These are phyloP conservation scores for Cydia amplana DNA, from an alignment of 1,140 invertebrate genomes.

Conservation along the genomic window DNA sequence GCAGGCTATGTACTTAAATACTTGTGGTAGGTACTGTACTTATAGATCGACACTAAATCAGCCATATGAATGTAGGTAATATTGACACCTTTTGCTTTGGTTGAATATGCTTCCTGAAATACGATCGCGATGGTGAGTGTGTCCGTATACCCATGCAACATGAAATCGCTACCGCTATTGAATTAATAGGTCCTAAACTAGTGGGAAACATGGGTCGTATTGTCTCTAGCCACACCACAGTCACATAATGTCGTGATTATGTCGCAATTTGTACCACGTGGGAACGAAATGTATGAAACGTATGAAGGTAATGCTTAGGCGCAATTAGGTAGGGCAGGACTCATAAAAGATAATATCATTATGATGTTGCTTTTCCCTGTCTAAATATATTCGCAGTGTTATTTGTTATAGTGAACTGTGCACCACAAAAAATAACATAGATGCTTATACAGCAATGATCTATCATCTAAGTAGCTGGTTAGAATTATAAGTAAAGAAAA, in stretches of 20 bases:
- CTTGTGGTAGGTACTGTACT: no score
- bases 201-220: conserved; percentile 14
- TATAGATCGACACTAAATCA: no score
- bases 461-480: not conserved
- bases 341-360: conserved; percentile 22
- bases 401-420: not conserved
- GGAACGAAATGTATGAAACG: conserved; percentile 22
- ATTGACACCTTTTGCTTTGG: no score
- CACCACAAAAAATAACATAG: not conserved
- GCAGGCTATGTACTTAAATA: no score
- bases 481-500: not conserved
- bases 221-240: conserved; percentile 17
- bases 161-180: conserved; percentile 6
- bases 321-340: conserved; percentile 12
- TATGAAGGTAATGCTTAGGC: not conserved
- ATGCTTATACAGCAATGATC: not conserved
- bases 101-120: no score
- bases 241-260: conserved; percentile 28
- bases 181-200: conserved; percentile 9
- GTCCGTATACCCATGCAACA: not conserved
- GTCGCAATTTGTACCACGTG: conserved; percentile 27
- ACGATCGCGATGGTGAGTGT: no score
- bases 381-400: not conserved
- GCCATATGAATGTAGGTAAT: no score
- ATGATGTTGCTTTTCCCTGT: not conserved